Percentiles rank a stretch among this genome's conserved stretches.
Evolutionary conservation across 2,113 vertebrate genomes (phyloP).

Genomic region (Sceloporus undulatus): DNA sequence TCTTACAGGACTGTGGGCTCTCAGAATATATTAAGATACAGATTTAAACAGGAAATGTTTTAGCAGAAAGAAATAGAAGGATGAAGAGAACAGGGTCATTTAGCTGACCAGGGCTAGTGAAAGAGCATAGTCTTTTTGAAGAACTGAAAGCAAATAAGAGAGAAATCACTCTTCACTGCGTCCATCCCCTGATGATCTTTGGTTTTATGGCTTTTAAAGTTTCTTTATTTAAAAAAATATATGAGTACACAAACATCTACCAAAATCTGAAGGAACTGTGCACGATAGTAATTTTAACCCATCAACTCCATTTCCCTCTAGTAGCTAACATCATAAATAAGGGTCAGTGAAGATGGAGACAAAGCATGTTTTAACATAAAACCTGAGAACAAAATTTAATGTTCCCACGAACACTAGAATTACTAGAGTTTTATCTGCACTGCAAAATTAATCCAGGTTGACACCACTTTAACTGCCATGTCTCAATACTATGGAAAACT

Average conservation of each 20-base stretch:
- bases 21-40: neutral
- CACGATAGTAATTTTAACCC: neutral
- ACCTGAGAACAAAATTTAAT: slow-evolving; percentile 35
- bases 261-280: neutral
- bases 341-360: slow-evolving; percentile 26
- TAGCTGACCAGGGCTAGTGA: no score
- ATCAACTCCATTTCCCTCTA: neutral
- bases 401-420: slow-evolving; percentile 13
- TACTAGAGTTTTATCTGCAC: neutral
- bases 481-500: no score
- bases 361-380: slow-evolving; percentile 41
- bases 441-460: neutral
- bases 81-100: no score
- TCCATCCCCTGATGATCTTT: no score
- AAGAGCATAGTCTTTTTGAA: no score
- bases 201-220: neutral
- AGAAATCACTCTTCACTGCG: no score
- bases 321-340: neutral
- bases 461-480: no score
- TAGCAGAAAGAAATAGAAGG: no score
- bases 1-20: neutral
- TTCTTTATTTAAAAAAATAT: neutral
- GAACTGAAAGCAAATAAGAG: no score
- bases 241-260: neutral
- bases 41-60: no score